These are phyloP conservation scores for Helicoverpa armigera DNA, from an alignment of 1,140 invertebrate genomes.

Conservation along the genomic window DNA sequence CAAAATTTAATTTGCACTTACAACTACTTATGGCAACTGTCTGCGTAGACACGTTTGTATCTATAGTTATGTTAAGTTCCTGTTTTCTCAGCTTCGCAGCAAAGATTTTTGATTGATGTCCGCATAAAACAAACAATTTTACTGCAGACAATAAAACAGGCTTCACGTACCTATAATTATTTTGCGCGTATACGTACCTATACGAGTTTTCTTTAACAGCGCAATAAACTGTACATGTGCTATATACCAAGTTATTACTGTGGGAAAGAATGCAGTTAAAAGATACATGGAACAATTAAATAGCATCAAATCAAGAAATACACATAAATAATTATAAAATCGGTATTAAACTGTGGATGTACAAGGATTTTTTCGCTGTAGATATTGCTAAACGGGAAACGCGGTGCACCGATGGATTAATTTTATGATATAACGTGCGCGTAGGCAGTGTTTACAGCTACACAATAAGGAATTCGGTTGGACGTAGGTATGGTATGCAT, in stretches of 20 bases:
- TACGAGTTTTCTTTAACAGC: conserved; percentile 39
- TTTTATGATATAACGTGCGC: no score
- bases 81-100: conserved; percentile 13
- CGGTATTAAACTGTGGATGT: not conserved
- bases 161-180: conserved; percentile 28
- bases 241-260: conserved; percentile 40
- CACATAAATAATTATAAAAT: not conserved
- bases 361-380: no score
- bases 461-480: no score
- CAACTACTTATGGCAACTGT: not conserved
- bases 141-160: conserved; percentile 52
- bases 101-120: conserved; percentile 46
- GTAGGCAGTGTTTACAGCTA: no score
- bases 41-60: not conserved
- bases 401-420: no score
- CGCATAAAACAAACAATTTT: conserved; percentile 54
- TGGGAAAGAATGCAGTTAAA: conserved; percentile 60
- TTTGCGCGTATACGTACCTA: conserved; percentile 11
- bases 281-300: conserved; percentile 53
- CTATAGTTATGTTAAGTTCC: conserved; percentile 13
- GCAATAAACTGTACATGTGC: conserved; percentile 44
- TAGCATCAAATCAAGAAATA: conserved; percentile 49
- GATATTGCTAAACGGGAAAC: no score
- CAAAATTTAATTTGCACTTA: conserved; percentile 31
- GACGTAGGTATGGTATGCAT: no score